Evolutionary conservation across 2,888 invertebrate genomes (phyloP), one percentile per base, ranked within the genome.

Genomic region (Ophraella communa): DNA sequence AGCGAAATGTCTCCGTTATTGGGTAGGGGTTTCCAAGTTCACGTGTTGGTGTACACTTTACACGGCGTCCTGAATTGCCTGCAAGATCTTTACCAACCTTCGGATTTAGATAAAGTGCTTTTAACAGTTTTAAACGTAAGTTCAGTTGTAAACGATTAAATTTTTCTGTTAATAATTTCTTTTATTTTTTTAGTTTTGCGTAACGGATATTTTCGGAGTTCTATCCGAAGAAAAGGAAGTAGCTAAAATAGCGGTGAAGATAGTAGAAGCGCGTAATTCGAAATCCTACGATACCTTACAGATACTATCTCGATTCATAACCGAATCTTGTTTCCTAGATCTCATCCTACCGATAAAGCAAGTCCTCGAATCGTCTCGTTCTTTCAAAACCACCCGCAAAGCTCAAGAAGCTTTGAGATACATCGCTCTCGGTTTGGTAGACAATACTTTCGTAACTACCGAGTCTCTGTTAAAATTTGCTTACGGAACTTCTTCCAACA

Each of bases 201-300:
- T 89, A 45, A 89, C 92, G 66, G 98, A 98, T 82, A 85, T 98
- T 39, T 98, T 98, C 78, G 96, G 96, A 0, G 85, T 88, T 11
- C 84, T 92, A 3, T 90, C 92, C 0, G 96, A 96, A 78, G 98
- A 98, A 81, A 98, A 97, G 80, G 94, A 96, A 82, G 89, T 97
- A 0, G 87, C 88, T 0, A 93, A 93, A 77, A 89, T 98, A 23
- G 89, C 89, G 4, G 87, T 88, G 10, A 94, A 94, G 80, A 88
- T 91, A 1, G 89, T 91, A 0, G 94, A 94, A 84, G 94, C 94
- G 0, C 91, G 91, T 77, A 88, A 91, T 0, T 89, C 92, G 49
- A 96, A 95, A 81, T 95, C 95, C 76, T 95, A 88, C 72, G 90
- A 94, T 10, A 94, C 94, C 0, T 87, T 95, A 47, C 88, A 91